phyloP scores from a whole-genome alignment of 2,888 invertebrate genomes.

The Nephrotoma flavescens region DNA sequence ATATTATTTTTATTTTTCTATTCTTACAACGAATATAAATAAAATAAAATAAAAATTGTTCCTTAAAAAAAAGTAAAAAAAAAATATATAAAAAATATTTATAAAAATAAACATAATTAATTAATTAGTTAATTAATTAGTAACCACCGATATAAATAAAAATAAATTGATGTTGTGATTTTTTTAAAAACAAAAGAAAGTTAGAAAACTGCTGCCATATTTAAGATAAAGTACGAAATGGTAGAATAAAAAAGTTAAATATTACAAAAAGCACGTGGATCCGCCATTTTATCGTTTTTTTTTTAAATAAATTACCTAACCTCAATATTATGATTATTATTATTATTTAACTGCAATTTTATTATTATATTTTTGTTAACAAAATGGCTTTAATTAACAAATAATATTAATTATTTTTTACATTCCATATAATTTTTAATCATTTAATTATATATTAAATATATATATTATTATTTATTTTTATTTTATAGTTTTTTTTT shows the following conservation, averaged over 20 bases:
- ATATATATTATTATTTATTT: background rate
- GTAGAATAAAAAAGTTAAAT: background rate
- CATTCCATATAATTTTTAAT: background rate
- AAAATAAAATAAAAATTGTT: background rate
- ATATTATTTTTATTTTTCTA: background rate
- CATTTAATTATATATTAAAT: background rate
- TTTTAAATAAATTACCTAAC: background rate
- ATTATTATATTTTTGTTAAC: background rate
- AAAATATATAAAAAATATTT: background rate
- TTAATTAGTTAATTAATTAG: background rate
- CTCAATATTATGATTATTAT: background rate
- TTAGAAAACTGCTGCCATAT: constrained; percentile 5
- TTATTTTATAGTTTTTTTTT: background rate
- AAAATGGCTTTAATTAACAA: background rate
- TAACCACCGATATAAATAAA: background rate
- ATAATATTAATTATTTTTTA: background rate
- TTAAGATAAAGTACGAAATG: constrained; percentile 1
- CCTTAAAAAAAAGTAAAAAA: background rate
- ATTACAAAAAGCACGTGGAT: background rate
- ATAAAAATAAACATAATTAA: background rate
- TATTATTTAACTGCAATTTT: background rate
- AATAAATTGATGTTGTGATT: background rate
- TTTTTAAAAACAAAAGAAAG: background rate
- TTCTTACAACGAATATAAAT: background rate
- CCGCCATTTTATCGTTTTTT: background rate